A percentile compares a stretch with the other conserved stretches of the same genome.
Conservation (phyloP, 1,140 invertebrate genomes). For the Elymnias hypermnestra region DNA sequence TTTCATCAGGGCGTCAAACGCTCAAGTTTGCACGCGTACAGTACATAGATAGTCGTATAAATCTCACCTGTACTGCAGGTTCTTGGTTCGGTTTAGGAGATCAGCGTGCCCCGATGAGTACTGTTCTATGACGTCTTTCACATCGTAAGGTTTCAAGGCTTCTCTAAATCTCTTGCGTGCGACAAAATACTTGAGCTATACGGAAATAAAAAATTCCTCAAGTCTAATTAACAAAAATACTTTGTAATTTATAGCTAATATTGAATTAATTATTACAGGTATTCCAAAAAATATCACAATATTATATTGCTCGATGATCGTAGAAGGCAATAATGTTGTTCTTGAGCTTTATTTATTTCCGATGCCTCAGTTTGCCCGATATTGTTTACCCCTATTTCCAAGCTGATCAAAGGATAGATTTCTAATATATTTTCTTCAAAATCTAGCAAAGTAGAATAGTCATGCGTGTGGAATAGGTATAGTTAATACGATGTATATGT, state of each 20-base stretch:
- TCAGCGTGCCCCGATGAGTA: constrained; percentile 95
- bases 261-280: too few species aligned
- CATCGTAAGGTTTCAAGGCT: constrained; percentile 96
- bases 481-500: constrained; percentile 7
- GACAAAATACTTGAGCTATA: constrained; percentile 96
- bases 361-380: constrained; percentile 8
- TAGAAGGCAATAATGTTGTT: constrained; percentile 6
- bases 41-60: too few species aligned
- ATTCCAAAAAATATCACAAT: too few species aligned
- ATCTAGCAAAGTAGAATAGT: constrained; percentile 1
- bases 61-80: constrained; percentile 93
- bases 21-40: too few species aligned
- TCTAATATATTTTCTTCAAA: constrained; percentile 1
- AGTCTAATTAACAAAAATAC: too few species aligned
- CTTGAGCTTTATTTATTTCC: constrained; percentile 3
- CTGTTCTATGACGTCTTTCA: constrained; percentile 98
- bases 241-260: too few species aligned
- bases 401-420: constrained; percentile 7
- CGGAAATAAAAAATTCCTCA: constrained; percentile 64
- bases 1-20: too few species aligned
- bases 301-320: too few species aligned
- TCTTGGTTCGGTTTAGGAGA: constrained; percentile 91
- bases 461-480: constrained; percentile 17
- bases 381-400: constrained; percentile 28
- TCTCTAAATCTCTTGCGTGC: constrained; percentile 96